These are phyloP conservation scores for Pecten maximus DNA, from an alignment of 2,888 invertebrate genomes.

Conservation along the genomic window DNA sequence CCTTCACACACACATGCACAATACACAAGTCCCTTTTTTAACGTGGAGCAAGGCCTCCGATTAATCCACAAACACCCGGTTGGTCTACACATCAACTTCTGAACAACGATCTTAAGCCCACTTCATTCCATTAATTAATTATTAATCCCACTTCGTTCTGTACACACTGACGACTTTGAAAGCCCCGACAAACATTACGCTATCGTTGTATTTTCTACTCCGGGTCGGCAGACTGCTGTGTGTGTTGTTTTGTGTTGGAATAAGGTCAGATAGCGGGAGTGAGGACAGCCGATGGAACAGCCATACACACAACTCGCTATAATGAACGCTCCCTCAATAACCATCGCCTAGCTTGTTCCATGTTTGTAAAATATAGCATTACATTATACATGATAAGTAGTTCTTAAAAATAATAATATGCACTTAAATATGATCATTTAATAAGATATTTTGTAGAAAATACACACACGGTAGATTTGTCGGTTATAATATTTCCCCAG, in stretches of 20 bases:
- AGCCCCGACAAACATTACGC: slow-evolving; percentile 14
- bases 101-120: not conserved
- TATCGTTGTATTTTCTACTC: slow-evolving; percentile 20
- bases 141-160: slow-evolving; percentile 15
- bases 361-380: too few species aligned
- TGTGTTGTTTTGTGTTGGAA: slow-evolving; percentile 28
- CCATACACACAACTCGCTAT: slow-evolving; percentile 7
- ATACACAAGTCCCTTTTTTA: slow-evolving; percentile 1
- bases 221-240: slow-evolving; percentile 35
- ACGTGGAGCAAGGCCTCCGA: not conserved
- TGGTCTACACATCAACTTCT: not conserved
- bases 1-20: not conserved
- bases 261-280: slow-evolving; percentile 22
- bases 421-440: too few species aligned
- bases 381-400: too few species aligned
- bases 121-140: slow-evolving; percentile 23
- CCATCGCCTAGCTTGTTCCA: not conserved
- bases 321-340: slow-evolving; percentile 2
- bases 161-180: not conserved
- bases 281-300: not conserved
- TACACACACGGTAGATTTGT: too few species aligned
- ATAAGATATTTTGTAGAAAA: too few species aligned
- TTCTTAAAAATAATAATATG: too few species aligned
- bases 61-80: slow-evolving; percentile 4
- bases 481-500: too few species aligned